Evolutionary conservation across 2,888 invertebrate species (phyloP), one percentile per base, ranked within the genome.

Genomic region (Cataglyphis altisquamis): DNA sequence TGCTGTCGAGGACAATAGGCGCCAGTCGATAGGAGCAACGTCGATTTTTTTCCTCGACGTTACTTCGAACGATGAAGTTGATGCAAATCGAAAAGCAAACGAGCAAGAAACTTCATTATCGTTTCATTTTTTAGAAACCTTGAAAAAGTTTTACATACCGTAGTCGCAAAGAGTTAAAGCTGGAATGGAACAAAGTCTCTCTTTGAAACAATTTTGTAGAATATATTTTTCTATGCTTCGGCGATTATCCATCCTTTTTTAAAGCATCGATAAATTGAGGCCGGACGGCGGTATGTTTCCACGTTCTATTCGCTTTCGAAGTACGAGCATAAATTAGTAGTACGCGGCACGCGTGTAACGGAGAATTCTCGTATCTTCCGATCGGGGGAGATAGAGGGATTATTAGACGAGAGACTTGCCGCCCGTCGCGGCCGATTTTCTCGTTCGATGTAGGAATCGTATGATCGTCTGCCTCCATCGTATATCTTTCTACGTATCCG

Each of bases 241-340:
- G n/a, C n/a, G 45, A 75, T 66, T 66, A 66, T 66, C 32, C 39
- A 39, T 36, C 39, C 45, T 83, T 82, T 87, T 87, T 89, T 83
- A 73, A 78, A 83, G 82, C 81, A 84, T 68, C 83, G 70, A 66
- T 72, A 85, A 72, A 81, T 77, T 75, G 57, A 52, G n/a, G 41
- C 32, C 57, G 57, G 83, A 83, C 83, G 81, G 77, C 85, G 82
- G 62, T 74, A 67, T 82, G 75, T 77, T 86, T 86, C 84, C 73
- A 52, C 67, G 73, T 84, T 78, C 82, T 85, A 88, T 90, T 90
- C 88, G 86, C 89, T 90, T 91, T 91, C 92, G 73, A 84, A 83
- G 83, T 89, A 90, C 89, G 92, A 77, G 87, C 88, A 89, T 92
- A 92, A 92, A 92, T 92, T 91, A 91, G 90, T 89, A 83, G 87